Evolutionary conservation across 2,888 invertebrate species (phyloP).

Genomic region (Malthinus flaveolus): DNA sequence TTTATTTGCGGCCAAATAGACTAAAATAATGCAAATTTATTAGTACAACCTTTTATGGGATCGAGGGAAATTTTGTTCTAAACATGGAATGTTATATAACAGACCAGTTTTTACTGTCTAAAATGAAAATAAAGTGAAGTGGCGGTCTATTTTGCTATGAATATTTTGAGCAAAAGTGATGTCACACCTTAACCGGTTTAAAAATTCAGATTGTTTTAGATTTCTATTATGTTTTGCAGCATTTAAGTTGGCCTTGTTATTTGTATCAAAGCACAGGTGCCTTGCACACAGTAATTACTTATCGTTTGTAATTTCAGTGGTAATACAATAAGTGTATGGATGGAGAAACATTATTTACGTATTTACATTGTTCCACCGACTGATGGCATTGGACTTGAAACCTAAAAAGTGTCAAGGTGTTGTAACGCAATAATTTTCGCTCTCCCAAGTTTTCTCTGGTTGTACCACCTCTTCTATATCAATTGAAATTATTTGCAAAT

Average conservation of each 20-base stretch:
- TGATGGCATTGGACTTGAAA: too few relatives aligned
- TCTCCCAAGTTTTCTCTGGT: too few relatives aligned
- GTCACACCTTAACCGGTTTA: constrained; percentile 3
- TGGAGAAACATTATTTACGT: too few relatives aligned
- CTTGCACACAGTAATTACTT: background rate
- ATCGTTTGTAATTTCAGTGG: background rate
- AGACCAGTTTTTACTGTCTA: constrained; percentile 13
- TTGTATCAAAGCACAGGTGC: constrained; percentile 2
- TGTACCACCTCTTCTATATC: too few relatives aligned
- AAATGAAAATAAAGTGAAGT: constrained; percentile 15
- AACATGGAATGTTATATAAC: constrained; percentile 13
- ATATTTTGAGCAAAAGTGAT: constrained; percentile 3
- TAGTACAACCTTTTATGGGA: background rate
- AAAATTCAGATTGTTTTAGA: too few relatives aligned
- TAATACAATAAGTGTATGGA: too few relatives aligned
- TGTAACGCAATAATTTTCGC: too few relatives aligned
- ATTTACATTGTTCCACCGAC: too few relatives aligned
- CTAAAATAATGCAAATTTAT: background rate
- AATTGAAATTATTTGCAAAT: too few relatives aligned
- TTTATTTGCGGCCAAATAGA: background rate
- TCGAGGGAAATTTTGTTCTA: background rate
- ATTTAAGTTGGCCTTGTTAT: constrained; percentile 1
- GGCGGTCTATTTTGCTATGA: constrained; percentile 6
- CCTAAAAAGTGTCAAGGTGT: too few relatives aligned
- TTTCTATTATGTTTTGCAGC: constrained; percentile 3